Percentiles rank a stretch among this genome's conserved stretches.
These are phyloP conservation scores for Gambusia yucatana DNA, from an alignment of 2,797 vertebrate genomes.

Conservation along the genomic window DNA sequence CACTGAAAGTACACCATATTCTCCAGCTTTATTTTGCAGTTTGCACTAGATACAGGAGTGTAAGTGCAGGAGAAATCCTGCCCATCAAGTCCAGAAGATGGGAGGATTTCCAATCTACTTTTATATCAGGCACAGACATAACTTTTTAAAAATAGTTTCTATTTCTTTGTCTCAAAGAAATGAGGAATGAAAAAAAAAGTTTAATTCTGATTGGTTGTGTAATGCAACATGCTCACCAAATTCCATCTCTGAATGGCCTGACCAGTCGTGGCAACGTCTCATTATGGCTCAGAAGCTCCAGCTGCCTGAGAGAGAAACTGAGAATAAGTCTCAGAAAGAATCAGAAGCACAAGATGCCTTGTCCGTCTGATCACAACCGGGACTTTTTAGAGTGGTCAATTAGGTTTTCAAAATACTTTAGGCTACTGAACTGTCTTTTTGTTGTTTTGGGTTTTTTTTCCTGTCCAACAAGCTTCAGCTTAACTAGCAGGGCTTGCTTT, in stretches of 20 bases:
- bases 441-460: too few relatives aligned
- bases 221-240: not conserved
- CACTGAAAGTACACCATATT: not conserved
- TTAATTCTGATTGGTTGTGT: not conserved
- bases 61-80: not conserved
- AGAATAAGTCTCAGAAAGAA: not conserved
- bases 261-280: not conserved
- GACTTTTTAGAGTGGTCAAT: not conserved
- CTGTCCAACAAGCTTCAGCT: not conserved
- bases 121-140: not conserved
- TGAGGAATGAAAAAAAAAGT: not conserved
- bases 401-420: not conserved
- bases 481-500: not conserved
- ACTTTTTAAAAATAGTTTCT: not conserved
- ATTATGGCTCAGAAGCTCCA: not conserved
- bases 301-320: not conserved
- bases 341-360: not conserved
- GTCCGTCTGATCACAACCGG: not conserved
- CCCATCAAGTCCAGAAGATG: not conserved
- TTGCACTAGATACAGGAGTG: not conserved
- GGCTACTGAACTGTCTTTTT: not conserved
- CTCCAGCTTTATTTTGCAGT: not conserved
- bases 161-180: not conserved
- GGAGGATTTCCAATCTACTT: not conserved
- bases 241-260: not conserved